Evolutionary conservation across 2,888 invertebrate genomes (phyloP).

Genomic region (Drosophila meridiana): DNA sequence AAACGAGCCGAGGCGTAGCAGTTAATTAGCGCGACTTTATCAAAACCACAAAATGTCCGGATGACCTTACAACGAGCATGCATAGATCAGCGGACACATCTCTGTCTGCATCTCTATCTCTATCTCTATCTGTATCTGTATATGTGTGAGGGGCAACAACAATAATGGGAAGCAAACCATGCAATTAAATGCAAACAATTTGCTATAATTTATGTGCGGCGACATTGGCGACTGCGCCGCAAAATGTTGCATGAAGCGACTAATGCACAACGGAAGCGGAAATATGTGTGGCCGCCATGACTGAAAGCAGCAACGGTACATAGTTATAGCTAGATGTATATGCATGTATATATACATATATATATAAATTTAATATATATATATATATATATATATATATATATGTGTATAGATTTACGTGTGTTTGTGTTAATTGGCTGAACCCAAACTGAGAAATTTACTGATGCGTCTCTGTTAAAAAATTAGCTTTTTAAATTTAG

Average conservation of each 20-base stretch:
- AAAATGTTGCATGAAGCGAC: conserved; percentile 58
- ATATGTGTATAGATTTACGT: not conserved
- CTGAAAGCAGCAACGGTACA: conserved; percentile 15
- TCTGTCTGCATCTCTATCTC: not conserved
- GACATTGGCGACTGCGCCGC: conserved; percentile 43
- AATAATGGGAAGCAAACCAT: conserved; percentile 44
- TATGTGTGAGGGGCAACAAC: conserved; percentile 47
- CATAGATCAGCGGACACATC: not conserved
- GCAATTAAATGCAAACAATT: conserved; percentile 81
- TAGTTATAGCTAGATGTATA: not conserved
- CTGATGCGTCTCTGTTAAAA: conserved; percentile 50
- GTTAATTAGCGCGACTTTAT: conserved; percentile 76
- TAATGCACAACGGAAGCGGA: conserved; percentile 79
- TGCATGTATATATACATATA: not conserved
- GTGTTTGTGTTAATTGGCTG: conserved; percentile 47
- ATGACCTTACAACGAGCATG: conserved; percentile 14
- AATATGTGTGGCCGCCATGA: conserved; percentile 69
- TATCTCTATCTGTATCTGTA: conserved; percentile 3
- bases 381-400: conserved; percentile 5
- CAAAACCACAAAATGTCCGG: conserved; percentile 39
- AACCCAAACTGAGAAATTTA: conserved; percentile 51
- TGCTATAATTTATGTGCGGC: conserved; percentile 77
- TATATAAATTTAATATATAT: conserved; percentile 4
- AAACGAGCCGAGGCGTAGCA: conserved; percentile 63
- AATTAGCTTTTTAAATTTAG: conserved; percentile 68